Evolutionary conservation across 2,888 invertebrate genomes (phyloP).

Genomic region (Lithodes maja): DNA sequence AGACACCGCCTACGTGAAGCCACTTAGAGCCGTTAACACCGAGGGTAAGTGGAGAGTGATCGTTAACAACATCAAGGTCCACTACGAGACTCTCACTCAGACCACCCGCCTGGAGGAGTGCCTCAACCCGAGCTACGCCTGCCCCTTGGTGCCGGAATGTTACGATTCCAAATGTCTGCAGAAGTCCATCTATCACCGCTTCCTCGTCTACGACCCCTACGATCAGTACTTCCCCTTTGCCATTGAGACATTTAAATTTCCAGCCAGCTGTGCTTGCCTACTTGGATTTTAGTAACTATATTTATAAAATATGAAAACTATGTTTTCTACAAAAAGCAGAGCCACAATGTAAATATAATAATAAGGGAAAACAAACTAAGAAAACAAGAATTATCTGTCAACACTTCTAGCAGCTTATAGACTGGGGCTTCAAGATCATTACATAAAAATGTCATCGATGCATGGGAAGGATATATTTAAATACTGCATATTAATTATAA

Average conservation of each 20-base stretch:
- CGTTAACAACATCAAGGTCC: constrained; percentile 71
- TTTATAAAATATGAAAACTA: too few species aligned
- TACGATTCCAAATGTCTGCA: constrained; percentile 72
- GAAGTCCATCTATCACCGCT: constrained; percentile 72
- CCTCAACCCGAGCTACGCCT: constrained; percentile 67
- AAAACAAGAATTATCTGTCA: too few species aligned
- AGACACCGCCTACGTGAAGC: constrained; percentile 71
- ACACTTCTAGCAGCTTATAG: too few species aligned
- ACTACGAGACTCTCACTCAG: constrained; percentile 71
- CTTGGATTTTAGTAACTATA: constrained; percentile 3
- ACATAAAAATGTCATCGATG: too few species aligned
- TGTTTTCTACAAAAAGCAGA: too few species aligned
- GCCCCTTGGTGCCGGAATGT: constrained; percentile 72
- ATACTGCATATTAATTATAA: too few species aligned
- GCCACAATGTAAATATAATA: too few species aligned
- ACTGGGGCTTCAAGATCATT: too few species aligned
- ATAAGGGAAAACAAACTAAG: too few species aligned
- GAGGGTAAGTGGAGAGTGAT: constrained; percentile 72
- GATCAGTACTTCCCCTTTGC: constrained; percentile 72
- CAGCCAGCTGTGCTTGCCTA: constrained; percentile 72
- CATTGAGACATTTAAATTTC: constrained; percentile 72
- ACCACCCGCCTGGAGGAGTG: constrained; percentile 71
- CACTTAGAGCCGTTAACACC: constrained; percentile 71
- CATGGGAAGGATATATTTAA: too few species aligned
- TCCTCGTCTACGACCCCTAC: constrained; percentile 72